Base-by-base conservation (phyloP, 2,888 invertebrate species). In the Sepioteuthis lessoniana region DNA sequence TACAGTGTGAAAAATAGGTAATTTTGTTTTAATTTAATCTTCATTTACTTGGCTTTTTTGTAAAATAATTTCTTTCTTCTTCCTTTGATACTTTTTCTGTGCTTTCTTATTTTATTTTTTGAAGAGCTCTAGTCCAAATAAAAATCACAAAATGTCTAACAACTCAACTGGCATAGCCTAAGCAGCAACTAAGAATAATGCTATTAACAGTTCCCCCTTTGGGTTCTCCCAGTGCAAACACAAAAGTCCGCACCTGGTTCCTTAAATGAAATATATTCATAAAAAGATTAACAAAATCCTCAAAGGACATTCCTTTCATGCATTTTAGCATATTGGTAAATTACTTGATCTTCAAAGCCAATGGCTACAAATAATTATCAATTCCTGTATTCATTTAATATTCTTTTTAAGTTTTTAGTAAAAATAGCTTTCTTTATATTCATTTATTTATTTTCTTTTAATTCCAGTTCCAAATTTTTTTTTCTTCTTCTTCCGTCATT, bases 181-280 rank as follows among this genome's bases (percentile, higher is more conserved):
- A 76, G 8, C 76, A 76, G n/a, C 16, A 10, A 76, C n/a, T 35
- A 76, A n/a, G 13, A 13, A 76, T 35, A n/a, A n/a, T 35, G n/a
- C n/a, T 76, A 76, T 76, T n/a, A 35, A 2, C 31, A 76, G 76
- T 76, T 76, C 76, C 76, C 76, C 42, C 42, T 55, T 35, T n/a
- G n/a, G 76, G n/a, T 16, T n/a, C 4, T 35, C 13, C 76, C 16
- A 35, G n/a, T n/a, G 76, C 76, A 76, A 76, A 76, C 13, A 76
- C n/a, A 76, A 76, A 76, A 76, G n/a, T 76, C n/a, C 8, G 2
- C 76, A 76, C n/a, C n/a, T 76, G n/a, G 76, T 76, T 76, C 4
- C n/a, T 76, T n/a, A 35, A 76, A 76, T 76, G 76, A 76, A 76
- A 35, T 76, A 76, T 76, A 76, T 76, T 76, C 76, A 76, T 76